Conservation (phyloP, 2,888 invertebrate genomes). For the Electrophaes corylata region DNA sequence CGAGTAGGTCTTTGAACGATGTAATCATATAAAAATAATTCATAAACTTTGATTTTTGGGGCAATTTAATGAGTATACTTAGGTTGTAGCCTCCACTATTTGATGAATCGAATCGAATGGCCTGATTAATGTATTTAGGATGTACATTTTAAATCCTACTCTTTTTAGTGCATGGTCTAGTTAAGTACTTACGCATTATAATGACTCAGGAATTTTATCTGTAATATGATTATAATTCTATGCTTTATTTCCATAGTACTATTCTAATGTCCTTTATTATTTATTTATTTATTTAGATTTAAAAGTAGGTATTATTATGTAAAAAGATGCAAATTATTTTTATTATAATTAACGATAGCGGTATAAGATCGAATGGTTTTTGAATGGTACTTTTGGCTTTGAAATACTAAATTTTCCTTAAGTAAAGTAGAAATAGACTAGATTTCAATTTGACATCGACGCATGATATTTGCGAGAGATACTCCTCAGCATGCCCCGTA, state of each 20-base stretch:
- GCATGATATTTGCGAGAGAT: slow-evolving; percentile 64
- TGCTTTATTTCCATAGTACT: slow-evolving; percentile 36
- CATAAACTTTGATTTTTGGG: no score
- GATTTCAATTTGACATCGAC: slow-evolving; percentile 60
- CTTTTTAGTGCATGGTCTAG: slow-evolving; percentile 36
- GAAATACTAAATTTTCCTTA: slow-evolving; percentile 61
- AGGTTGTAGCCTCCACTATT: background rate
- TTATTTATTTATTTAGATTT: slow-evolving; percentile 37
- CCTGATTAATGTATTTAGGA: background rate
- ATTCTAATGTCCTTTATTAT: slow-evolving; percentile 32
- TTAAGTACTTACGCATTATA: slow-evolving; percentile 21
- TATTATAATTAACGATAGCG: slow-evolving; percentile 24
- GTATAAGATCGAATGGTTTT: slow-evolving; percentile 37
- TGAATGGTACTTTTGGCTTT: slow-evolving; percentile 59
- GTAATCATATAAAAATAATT: no score
- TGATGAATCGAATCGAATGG: background rate
- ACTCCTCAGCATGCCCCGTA: slow-evolving; percentile 74
- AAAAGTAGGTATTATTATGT: slow-evolving; percentile 21
- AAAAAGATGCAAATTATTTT: slow-evolving; percentile 20
- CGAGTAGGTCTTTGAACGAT: no score
- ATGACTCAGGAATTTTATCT: slow-evolving; percentile 18
- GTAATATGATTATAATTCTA: slow-evolving; percentile 29
- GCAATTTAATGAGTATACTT: background rate
- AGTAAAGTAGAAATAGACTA: slow-evolving; percentile 66
- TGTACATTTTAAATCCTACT: slow-evolving; percentile 13